phyloP scores from a whole-genome alignment of 2,888 invertebrate genomes.

The Sminthurinus aureus region DNA sequence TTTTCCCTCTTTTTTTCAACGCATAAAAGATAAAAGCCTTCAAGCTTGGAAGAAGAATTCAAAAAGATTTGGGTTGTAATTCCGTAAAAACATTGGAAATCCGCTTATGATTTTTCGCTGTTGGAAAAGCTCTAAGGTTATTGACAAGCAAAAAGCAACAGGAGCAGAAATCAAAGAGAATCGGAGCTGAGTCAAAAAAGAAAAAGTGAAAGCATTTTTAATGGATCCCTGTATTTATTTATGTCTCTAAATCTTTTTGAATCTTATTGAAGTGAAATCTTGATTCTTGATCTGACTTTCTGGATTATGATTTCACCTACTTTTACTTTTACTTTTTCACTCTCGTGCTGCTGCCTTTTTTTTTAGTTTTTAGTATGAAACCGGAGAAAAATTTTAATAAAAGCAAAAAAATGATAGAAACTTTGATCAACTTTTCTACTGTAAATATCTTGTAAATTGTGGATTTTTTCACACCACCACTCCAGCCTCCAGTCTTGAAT shows the following conservation, averaged over 20 bases:
- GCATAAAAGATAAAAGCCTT: background rate
- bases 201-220: background rate
- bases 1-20: background rate
- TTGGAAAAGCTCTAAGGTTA: background rate
- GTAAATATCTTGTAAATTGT: too few relatives aligned
- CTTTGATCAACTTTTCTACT: background rate
- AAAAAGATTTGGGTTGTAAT: background rate
- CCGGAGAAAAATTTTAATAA: background rate
- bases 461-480: too few relatives aligned
- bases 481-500: too few relatives aligned
- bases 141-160: background rate
- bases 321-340: background rate
- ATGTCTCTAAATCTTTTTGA: too few relatives aligned
- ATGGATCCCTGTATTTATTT: too few relatives aligned
- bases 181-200: background rate
- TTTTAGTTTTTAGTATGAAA: background rate
- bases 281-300: too few relatives aligned
- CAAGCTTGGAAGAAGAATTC: background rate
- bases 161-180: background rate
- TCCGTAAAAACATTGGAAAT: background rate
- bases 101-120: too few relatives aligned
- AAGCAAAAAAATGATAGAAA: background rate
- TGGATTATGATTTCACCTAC: slow-evolving; percentile 3
- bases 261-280: too few relatives aligned
- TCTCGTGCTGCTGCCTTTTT: too few relatives aligned